Evolutionary conservation across 2,888 invertebrate species (phyloP), one percentile per base, ranked within the genome.

Genomic region (Eumerus sabulonum): DNA sequence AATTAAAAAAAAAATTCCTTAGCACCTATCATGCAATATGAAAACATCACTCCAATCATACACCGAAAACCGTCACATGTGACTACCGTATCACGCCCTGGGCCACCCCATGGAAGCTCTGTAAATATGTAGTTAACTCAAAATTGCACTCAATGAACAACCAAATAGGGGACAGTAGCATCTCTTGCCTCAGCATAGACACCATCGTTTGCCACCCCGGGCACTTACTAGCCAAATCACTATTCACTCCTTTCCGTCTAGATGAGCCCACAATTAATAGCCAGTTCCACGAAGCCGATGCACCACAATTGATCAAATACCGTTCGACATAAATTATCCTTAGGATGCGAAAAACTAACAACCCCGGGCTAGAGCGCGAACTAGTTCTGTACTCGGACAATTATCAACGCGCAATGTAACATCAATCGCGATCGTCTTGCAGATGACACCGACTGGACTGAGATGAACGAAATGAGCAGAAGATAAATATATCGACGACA

Each of bases 301-400:
- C 76, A 77, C 73, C 66, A 77, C 73, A 67, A 77, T 73, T 77
- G 77, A 73, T 68, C 63, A 73, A 77, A 77, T 67, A 77, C 73
- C 73, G 77, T 68, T 68, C 77, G 67, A 73, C 56, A 72, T 40
- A 72, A 64, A 59, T 67, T 67, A 77, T 67, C 73, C 67, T 48
- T 62, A 13, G 42, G n/a, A n/a, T n/a, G 77, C 56, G n/a, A 59
- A 50, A 67, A 66, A 62, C 40, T n/a, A 40, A 40, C n/a, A 3
- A 40, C 9, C n/a, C 40, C 3, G 9, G 11, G 27, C 2, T 13
- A 60, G 5, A 19, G 48, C 53, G 62, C 42, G 44, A 71, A 71
- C 62, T 53, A 19, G 76, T 76, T 56, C 56, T 45, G 60, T 40
- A 63, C 48, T 14, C 60, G 35, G 72, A 67, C 76, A 77, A 77